phyloP scores from a whole-genome alignment of 2,797 vertebrate genomes.

The Xenentodon cancila region DNA sequence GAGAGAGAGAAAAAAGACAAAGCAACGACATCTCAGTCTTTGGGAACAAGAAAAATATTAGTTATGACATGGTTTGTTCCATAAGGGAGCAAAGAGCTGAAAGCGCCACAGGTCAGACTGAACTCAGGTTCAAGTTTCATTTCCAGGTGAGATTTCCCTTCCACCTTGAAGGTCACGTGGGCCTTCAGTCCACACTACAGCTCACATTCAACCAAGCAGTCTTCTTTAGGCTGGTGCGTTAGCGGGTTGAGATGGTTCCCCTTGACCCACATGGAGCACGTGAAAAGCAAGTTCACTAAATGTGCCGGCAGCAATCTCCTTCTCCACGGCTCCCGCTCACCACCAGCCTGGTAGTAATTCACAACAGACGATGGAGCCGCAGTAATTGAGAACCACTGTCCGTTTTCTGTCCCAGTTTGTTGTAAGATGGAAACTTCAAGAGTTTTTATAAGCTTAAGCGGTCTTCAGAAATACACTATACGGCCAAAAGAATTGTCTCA shows the following conservation, averaged over 20 bases:
- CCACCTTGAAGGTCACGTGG: constrained; percentile 8
- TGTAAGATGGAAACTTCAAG: too few relatives aligned
- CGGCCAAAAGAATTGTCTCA: too few relatives aligned
- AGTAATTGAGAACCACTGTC: too few relatives aligned
- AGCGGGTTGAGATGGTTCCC: constrained; percentile 20
- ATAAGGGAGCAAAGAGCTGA: background rate
- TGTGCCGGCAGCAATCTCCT: constrained; percentile 13
- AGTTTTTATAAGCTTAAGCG: too few relatives aligned
- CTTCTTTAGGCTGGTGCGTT: background rate
- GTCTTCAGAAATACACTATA: too few relatives aligned
- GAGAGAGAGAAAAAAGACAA: background rate
- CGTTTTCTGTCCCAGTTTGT: too few relatives aligned
- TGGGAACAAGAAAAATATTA: background rate
- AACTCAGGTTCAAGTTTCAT: constrained; percentile 20
- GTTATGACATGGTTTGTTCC: background rate
- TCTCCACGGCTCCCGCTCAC: too few relatives aligned
- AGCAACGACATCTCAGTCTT: background rate
- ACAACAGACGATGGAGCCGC: too few relatives aligned
- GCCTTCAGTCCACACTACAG: constrained; percentile 2
- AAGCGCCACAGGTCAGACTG: background rate
- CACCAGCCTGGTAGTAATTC: too few relatives aligned
- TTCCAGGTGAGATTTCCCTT: constrained; percentile 20
- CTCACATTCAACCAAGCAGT: background rate
- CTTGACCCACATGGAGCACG: constrained; percentile 42
- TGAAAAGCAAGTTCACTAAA: too few relatives aligned